Base-by-base conservation (phyloP, 1,140 invertebrate species). In the Centruroides sculpturatus region DNA sequence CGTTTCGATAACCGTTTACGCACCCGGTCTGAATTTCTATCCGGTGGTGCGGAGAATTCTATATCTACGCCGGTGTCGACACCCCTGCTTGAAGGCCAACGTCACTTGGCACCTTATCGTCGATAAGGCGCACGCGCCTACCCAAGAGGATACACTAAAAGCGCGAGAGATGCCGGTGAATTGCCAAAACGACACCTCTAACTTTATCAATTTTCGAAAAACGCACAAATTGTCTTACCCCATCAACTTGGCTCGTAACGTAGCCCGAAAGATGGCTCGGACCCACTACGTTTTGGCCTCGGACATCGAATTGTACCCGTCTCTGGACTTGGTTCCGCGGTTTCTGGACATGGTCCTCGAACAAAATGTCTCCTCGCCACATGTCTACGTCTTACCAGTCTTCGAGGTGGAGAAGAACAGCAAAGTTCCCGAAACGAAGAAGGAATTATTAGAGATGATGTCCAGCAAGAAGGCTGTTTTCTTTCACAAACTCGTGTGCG, bases 401-500 rank as follows among this genome's bases (percentile, higher is more conserved):
- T 89, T 88, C 73, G 86, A 89, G 71, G 82, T 89, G 57, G 81
- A 83, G 63, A 81, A 63, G 70, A 36, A 81, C 75, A 59, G 85
- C 83, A 73, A 70, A 62, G 59, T 76, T 60, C 83, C 87, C 55
- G 85, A 85, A 47, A 85, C 83, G 50, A 92, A 92, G 73, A 82
- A 79, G 0, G 78, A 82, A 67, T 74, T 92, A 67, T 66, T 77
- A 1, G 51, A 69, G n/a, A 71, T 79, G 64, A 71, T 76, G 49
- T 65, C 67, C 3, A 66, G 69, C 5, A 69, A 72, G 35, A 66
- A 71, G n/a, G 89, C 87, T 0, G 87, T 93, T 66, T 87, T 88
- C 10, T 94, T 94, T 71, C 91, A 94, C 71, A 88, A 92, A 71
- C 87, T 85, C 67, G 80, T 92, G 2, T 94, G 90, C 68, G 80